Conservation (phyloP, 2,113 vertebrate species). For the Myotis davidii region DNA sequence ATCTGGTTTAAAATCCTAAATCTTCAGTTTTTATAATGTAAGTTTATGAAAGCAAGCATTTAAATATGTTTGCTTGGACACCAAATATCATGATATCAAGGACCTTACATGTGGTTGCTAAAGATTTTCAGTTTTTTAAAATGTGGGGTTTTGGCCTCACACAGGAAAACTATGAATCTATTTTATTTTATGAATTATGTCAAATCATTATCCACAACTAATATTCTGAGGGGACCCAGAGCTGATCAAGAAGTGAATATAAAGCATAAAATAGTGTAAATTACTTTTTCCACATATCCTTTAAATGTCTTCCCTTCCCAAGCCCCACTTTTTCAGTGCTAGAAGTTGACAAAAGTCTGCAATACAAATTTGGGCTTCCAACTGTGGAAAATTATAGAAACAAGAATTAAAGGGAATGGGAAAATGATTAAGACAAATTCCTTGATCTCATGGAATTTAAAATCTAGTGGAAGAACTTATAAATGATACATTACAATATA, state of each 20-base stretch:
- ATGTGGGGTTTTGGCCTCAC: background rate
- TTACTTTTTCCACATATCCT: background rate
- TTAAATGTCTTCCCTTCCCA: background rate
- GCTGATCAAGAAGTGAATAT: background rate
- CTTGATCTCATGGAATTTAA: background rate
- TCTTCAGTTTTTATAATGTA: background rate
- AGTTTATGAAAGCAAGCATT: background rate
- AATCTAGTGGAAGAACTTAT: background rate
- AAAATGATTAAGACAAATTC: constrained; percentile 14
- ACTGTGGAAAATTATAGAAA: constrained; percentile 2
- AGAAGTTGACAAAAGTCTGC: constrained; percentile 9
- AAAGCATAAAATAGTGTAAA: background rate
- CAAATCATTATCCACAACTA: background rate
- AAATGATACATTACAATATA: background rate
- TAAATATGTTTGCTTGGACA: background rate
- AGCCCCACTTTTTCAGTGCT: background rate
- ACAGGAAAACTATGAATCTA: background rate
- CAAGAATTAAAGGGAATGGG: background rate
- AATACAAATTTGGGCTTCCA: constrained; percentile 11
- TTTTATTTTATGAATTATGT: constrained; percentile 11
- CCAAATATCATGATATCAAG: background rate
- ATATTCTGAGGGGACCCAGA: background rate
- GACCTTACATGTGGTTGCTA: background rate
- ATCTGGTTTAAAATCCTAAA: background rate
- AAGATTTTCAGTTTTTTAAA: constrained; percentile 3